Evolutionary conservation across 2,888 invertebrate species (phyloP).

Genomic region (Epirrhoe alternata): DNA sequence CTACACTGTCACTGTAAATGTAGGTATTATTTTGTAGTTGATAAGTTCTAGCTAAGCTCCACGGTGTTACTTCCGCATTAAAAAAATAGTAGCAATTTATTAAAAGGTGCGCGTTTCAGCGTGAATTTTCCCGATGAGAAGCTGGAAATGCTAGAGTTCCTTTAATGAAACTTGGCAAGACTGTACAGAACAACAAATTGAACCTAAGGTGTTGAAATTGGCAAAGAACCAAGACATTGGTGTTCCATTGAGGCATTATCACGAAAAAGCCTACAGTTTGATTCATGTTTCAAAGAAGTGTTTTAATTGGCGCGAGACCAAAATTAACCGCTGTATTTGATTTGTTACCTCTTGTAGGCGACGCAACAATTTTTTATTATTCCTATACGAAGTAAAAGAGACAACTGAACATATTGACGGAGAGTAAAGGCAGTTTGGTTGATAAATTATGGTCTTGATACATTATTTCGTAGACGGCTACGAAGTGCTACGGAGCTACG

Average conservation of each 20-base stretch:
- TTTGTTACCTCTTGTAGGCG: not conserved
- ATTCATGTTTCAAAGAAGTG: slow-evolving; percentile 15
- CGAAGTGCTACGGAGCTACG: slow-evolving; percentile 2
- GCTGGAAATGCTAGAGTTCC: not conserved
- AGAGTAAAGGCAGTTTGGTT: too few relatives aligned
- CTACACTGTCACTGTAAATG: too few relatives aligned
- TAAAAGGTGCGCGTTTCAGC: not conserved
- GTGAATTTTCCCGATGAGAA: not conserved
- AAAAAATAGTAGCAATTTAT: too few relatives aligned
- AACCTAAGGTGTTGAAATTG: slow-evolving; percentile 30
- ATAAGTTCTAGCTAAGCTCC: too few relatives aligned
- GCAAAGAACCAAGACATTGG: slow-evolving; percentile 27
- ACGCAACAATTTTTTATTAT: too few relatives aligned
- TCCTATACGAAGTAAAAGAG: too few relatives aligned
- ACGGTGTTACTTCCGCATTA: too few relatives aligned
- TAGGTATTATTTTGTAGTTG: too few relatives aligned
- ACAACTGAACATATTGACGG: too few relatives aligned
- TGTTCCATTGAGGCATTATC: slow-evolving; percentile 9
- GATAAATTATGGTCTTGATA: not conserved
- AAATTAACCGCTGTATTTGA: not conserved
- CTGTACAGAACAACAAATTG: slow-evolving; percentile 14
- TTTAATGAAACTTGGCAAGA: slow-evolving; percentile 19
- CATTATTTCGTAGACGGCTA: not conserved
- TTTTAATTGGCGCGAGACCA: slow-evolving; percentile 10
- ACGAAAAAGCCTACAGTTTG: slow-evolving; percentile 14